These are phyloP conservation scores for Colistium nudipinnis DNA, from an alignment of 2,113 vertebrate species.

Conservation along the genomic window DNA sequence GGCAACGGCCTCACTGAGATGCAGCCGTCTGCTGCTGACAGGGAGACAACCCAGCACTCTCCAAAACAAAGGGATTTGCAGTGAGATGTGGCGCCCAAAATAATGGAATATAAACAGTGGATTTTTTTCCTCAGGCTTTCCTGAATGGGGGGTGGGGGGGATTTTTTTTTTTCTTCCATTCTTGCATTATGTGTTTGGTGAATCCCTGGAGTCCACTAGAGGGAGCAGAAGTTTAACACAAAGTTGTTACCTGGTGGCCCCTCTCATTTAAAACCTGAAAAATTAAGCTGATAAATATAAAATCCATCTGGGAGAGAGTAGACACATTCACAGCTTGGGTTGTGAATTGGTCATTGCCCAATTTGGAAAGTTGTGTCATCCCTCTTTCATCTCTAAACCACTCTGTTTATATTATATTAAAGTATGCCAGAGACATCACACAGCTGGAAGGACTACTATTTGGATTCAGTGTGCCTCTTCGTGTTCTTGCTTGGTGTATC, in stretches of 20 bases:
- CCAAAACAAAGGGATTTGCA: neutral
- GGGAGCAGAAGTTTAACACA: neutral
- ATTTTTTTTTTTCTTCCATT: neutral
- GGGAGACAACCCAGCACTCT: constrained; percentile 10
- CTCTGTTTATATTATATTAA: too few relatives aligned
- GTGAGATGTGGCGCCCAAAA: neutral
- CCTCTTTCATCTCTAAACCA: neutral
- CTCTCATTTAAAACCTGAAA: neutral
- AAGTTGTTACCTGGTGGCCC: constrained; percentile 12
- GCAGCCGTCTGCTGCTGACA: constrained; percentile 7
- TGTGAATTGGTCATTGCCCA: neutral
- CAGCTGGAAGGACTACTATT: neutral
- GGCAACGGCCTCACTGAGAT: constrained; percentile 32
- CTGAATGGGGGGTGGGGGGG: neutral
- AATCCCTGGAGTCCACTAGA: neutral
- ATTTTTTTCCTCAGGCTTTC: neutral
- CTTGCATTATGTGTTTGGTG: neutral
- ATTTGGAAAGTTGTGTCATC: neutral
- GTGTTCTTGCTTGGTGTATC: neutral
- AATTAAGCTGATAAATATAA: neutral
- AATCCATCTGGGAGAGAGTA: neutral
- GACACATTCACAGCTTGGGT: neutral
- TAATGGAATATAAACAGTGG: neutral
- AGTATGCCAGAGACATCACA: neutral
- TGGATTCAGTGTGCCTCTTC: neutral